Base-by-base conservation (phyloP, 2,888 invertebrate species). In the Aphodius granarius region DNA sequence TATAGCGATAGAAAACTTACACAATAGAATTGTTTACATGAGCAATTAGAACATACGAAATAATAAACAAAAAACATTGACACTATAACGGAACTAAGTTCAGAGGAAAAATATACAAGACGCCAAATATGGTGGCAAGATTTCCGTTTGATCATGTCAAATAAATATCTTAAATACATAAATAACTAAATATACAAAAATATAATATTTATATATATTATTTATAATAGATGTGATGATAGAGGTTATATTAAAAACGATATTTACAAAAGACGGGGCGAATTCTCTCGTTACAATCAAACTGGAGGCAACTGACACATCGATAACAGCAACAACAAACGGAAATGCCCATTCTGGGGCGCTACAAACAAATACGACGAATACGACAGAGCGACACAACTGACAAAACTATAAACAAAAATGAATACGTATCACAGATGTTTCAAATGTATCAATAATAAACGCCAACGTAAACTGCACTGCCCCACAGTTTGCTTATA, bases 391-490 rank as follows among this genome's bases (percentile, higher is more conserved):
- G 43, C 43, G 43, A 43, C 43, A 43, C 43, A 43, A 43, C 43
- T 19, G 66, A 68, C 20, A 20, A 68, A 20, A 68, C 20, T 68
- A 19, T 16, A 65, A 65, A 65, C 16, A 68, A 68, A 65, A 65
- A 20, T n/a, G 68, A 68, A 22, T 68, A 68, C 20, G 22, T 68
- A 68, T 68, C 68, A 68, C 68, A 68, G 68, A 68, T 68, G 68
- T 68, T 68, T 43, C 43, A 3, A 43, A 43, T 23, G 23, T 23
- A 23, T 43, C 43, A 43, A 43, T 43, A 43, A 43, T 43, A 43
- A n/a, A 43, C 43, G 43, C 43, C 43, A 43, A 43, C 43, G 13
- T 6, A 43, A 43, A 43, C 43, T 13, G 9, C 43, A 43, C 43
- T 43, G 43, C 43, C 43, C 43, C 43, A 43, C 43, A 43, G 43